Base-by-base conservation (phyloP, 2,113 vertebrate species). In the Sinocyclocheilus anophthalmus region DNA sequence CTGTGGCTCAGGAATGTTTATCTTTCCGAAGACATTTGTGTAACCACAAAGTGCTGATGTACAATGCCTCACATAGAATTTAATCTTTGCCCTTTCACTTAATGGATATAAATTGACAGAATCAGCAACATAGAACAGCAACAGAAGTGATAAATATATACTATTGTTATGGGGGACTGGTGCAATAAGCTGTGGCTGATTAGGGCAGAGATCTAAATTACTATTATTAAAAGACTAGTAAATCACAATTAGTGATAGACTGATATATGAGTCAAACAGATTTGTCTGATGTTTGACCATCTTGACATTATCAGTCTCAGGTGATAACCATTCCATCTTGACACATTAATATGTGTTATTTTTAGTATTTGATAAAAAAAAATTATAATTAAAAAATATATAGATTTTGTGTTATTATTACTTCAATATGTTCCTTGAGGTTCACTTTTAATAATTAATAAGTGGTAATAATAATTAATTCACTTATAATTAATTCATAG, bases 41-140 rank as follows among this genome's bases (percentile, higher is more conserved):
- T 37, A 22, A 12, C 50, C 50, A 26, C 16, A 57, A 59, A n/a
- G 53, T 78, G 26, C 76, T 78, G 30, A 59, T 78, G 76, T 79
- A 37, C 53, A 59, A 59, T 59, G 11, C 20, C 1, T 12, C 50
- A 20, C 76, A n/a, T 79, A 57, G 37, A 59, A 59, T 59, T 78
- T 18, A 22, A 39, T 37, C 76, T 33, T 78, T 78, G 53, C 30
- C 11, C 30, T 78, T 59, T 78, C 20, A 22, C 30, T 14, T 79
- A 59, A 79, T 79, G 16, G 53, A 59, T 20, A 79, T 61, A 59
- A 79, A 37, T 1, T 22, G 76, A 79, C 53, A 22, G 26, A 39
- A 77, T 55, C 14, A 33, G 14, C 75, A 18, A 26, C 24, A 37
- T 1, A 59, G 53, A 79, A 79, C 30, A 59, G 53, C 53, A 13